A percentile compares a stretch with the other conserved stretches of the same genome.
phyloP scores from a whole-genome alignment of 2,888 invertebrate genomes.

The Protodeltote pygarga region DNA sequence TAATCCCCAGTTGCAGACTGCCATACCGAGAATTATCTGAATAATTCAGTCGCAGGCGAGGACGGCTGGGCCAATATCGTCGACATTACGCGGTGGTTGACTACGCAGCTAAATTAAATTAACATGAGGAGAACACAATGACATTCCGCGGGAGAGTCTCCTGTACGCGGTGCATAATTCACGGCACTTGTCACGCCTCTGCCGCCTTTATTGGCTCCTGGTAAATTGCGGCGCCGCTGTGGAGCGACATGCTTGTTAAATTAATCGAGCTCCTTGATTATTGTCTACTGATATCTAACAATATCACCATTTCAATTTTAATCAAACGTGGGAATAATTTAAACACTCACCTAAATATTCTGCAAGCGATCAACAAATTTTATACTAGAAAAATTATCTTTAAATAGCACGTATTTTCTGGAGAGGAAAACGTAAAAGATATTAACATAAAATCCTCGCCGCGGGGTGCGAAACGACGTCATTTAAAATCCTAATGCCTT shows the following conservation, averaged over 20 bases:
- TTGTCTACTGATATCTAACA: constrained; percentile 29
- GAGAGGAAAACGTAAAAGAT: constrained; percentile 31
- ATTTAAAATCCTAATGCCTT: constrained; percentile 68
- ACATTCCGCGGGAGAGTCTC: constrained; percentile 53
- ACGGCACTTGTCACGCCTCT: constrained; percentile 52
- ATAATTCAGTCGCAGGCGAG: constrained; percentile 57
- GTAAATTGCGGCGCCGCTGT: constrained; percentile 44
- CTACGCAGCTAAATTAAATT: constrained; percentile 74
- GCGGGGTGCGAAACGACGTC: constrained; percentile 43
- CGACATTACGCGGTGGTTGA: constrained; percentile 57
- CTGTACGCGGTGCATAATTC: constrained; percentile 62
- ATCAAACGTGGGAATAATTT: too few relatives aligned
- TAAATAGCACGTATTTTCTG: constrained; percentile 14
- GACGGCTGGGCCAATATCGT: constrained; percentile 66
- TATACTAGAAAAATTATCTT: constrained; percentile 17
- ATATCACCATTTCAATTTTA: too few relatives aligned
- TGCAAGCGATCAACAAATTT: constrained; percentile 16
- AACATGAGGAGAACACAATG: constrained; percentile 69
- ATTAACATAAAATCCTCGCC: constrained; percentile 40
- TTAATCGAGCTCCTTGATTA: constrained; percentile 40
- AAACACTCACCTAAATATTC: constrained; percentile 23
- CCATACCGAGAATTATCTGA: constrained; percentile 55
- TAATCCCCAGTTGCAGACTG: constrained; percentile 45
- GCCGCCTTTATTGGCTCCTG: constrained; percentile 59
- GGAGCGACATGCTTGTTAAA: constrained; percentile 39